Percentiles rank a stretch among this genome's conserved stretches.
These are phyloP conservation scores for Paramisgurnus dabryanus DNA, from an alignment of 2,113 vertebrate species.

Conservation along the genomic window DNA sequence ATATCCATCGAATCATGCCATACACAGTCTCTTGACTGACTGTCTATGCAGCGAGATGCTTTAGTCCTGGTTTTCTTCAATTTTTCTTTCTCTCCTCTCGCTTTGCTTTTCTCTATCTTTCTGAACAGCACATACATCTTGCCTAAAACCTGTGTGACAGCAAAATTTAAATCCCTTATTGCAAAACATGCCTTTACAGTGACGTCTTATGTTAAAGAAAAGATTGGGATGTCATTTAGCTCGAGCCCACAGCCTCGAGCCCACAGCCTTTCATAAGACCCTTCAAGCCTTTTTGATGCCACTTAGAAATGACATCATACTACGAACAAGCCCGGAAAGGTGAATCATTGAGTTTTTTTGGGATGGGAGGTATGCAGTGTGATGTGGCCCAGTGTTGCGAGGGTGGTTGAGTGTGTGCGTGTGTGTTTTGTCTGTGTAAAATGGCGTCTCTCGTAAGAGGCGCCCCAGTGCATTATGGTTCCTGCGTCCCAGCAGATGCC, in stretches of 20 bases:
- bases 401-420: constrained; percentile 21
- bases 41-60: constrained; percentile 70
- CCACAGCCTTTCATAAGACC: constrained; percentile 16
- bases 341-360: not conserved
- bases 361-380: not conserved
- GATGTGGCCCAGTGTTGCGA: constrained; percentile 31
- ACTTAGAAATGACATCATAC: constrained; percentile 31
- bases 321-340: not conserved
- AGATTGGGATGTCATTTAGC: not conserved
- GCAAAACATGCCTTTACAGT: not conserved
- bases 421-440: constrained; percentile 48
- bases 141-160: constrained; percentile 59
- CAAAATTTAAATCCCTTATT: not conserved
- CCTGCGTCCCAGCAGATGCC: constrained; percentile 47
- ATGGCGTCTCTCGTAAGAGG: constrained; percentile 45
- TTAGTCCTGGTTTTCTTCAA: constrained; percentile 13
- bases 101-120: constrained; percentile 23
- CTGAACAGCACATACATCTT: constrained; percentile 69
- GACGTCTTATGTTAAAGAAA: not conserved
- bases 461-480: constrained; percentile 47
- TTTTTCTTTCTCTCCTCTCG: not conserved
- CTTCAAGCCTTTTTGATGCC: not conserved
- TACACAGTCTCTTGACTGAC: constrained; percentile 71
- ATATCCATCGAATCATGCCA: constrained; percentile 74
- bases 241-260: constrained; percentile 21